Percentiles rank a stretch among this genome's conserved stretches.
Evolutionary conservation across 2,888 invertebrate species (phyloP).

Genomic region (Mythimna loreyi): DNA sequence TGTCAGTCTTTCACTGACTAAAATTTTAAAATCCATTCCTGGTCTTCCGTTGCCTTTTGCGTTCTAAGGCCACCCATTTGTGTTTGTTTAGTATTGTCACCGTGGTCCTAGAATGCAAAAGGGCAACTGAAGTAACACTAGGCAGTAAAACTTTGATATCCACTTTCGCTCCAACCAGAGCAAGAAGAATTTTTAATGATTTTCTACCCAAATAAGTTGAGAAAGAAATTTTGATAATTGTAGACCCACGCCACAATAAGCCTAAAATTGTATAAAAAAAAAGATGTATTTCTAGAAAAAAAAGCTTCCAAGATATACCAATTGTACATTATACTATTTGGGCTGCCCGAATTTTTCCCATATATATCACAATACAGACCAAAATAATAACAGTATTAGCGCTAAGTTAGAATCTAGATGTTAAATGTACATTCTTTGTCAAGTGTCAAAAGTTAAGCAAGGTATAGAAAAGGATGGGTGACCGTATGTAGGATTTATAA

Average conservation of each 20-base stretch:
- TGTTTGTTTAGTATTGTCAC: too few species aligned
- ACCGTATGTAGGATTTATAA: constrained; percentile 34
- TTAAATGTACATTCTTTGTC: constrained; percentile 56
- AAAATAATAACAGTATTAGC: constrained; percentile 63
- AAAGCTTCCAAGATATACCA: constrained; percentile 13
- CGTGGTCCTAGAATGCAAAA: too few species aligned
- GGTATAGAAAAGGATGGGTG: constrained; percentile 45
- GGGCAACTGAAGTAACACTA: too few species aligned
- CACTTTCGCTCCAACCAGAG: too few species aligned
- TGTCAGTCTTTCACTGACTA: too few species aligned
- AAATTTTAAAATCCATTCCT: too few species aligned
- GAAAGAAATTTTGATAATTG: too few species aligned
- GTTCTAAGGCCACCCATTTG: too few species aligned
- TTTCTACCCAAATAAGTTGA: too few species aligned
- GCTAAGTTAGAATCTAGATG: constrained; percentile 41
- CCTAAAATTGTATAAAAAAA: constrained; percentile 15
- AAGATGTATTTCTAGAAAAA: constrained; percentile 8
- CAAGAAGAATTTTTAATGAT: too few species aligned
- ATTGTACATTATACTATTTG: not conserved
- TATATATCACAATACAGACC: constrained; percentile 61
- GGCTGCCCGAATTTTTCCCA: constrained; percentile 28
- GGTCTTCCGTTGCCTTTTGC: too few species aligned
- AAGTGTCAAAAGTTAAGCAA: constrained; percentile 58
- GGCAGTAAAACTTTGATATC: too few species aligned
- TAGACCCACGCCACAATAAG: constrained; percentile 30